phyloP scores from a whole-genome alignment of 2,888 invertebrate species.

The Ctena decussata region DNA sequence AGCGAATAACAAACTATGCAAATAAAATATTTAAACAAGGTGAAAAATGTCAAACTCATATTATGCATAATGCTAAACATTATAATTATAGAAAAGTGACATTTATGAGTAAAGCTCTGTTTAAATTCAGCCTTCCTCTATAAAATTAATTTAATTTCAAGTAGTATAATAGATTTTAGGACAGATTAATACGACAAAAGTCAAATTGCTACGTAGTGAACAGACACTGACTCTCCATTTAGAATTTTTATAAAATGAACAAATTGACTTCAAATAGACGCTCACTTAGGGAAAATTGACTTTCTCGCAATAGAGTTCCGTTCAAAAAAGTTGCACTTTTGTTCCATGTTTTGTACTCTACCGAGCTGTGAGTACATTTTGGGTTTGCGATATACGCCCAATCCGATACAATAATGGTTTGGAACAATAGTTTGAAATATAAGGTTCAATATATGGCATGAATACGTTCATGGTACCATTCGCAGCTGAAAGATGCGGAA shows the following conservation, averaged over 20 bases:
- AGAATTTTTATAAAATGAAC: slow-evolving; percentile 1
- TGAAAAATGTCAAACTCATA: background rate
- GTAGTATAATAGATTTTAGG: background rate
- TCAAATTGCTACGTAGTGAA: slow-evolving; percentile 3
- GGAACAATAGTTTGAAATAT: background rate
- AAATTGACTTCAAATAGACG: slow-evolving; percentile 10
- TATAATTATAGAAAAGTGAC: slow-evolving; percentile 2
- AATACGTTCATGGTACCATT: background rate
- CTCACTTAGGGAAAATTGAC: slow-evolving; percentile 10
- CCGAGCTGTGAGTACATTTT: background rate
- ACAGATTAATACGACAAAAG: background rate
- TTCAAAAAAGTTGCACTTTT: background rate
- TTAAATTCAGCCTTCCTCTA: slow-evolving; percentile 10
- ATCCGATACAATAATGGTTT: background rate
- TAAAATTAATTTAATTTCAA: slow-evolving; percentile 12
- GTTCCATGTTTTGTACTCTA: background rate
- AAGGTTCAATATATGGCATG: background rate
- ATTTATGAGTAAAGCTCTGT: slow-evolving; percentile 1
- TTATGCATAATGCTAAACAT: background rate
- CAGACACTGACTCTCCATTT: background rate
- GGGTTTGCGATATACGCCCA: background rate
- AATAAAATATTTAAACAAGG: slow-evolving; percentile 2
- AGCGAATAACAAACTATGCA: background rate
- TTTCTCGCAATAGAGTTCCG: background rate
- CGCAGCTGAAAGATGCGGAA: background rate